Percentiles rank a stretch among this genome's conserved stretches.
phyloP scores from a whole-genome alignment of 2,797 vertebrate genomes.

The Knipowitschia caucasica region DNA sequence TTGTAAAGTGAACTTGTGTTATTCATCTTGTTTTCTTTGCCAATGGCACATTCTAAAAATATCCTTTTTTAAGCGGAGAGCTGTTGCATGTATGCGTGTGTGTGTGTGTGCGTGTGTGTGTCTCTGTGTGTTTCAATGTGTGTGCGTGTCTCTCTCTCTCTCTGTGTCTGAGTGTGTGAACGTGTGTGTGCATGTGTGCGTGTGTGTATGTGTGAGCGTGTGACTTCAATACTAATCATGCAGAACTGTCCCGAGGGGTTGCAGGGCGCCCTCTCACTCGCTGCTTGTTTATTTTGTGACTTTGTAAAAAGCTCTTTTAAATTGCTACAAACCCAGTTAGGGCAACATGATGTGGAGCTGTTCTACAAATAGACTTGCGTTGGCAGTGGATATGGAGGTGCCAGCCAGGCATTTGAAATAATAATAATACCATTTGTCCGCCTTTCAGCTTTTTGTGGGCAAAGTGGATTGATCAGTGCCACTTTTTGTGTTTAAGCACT shows the following conservation, averaged over 20 bases:
- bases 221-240: conserved; percentile 50
- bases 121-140: no score
- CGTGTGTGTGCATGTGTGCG: no score
- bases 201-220: no score
- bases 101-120: no score
- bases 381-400: conserved; percentile 31
- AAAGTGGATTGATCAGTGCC: conserved; percentile 37
- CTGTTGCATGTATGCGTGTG: conserved; percentile 35
- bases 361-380: conserved; percentile 40
- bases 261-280: conserved; percentile 37
- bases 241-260: conserved; percentile 30
- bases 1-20: conserved; percentile 35
- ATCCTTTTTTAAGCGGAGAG: conserved; percentile 47
- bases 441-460: conserved; percentile 40
- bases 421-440: conserved; percentile 42
- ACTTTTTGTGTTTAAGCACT: conserved; percentile 57
- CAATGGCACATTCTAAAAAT: conserved; percentile 55
- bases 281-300: conserved; percentile 47
- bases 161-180: no score
- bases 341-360: conserved; percentile 26
- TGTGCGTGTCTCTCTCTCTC: no score
- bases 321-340: conserved; percentile 44
- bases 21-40: conserved; percentile 43
- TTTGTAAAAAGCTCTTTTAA: conserved; percentile 40
- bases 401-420: conserved; percentile 45